Percentiles rank a stretch among this genome's conserved stretches.
phyloP scores from a whole-genome alignment of 2,888 invertebrate species.

The Unio delphinus region DNA sequence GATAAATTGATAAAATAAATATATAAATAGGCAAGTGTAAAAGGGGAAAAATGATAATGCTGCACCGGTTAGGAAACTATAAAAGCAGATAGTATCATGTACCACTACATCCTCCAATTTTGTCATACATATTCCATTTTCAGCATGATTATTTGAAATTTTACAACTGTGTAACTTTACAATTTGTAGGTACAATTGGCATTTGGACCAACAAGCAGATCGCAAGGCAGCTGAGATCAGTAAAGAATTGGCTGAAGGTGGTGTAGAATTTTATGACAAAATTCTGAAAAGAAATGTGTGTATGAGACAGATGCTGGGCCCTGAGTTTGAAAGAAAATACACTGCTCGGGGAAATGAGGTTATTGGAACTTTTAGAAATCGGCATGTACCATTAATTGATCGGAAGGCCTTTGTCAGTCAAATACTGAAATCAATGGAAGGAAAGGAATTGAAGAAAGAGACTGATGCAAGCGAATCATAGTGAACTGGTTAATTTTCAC shows the following conservation, averaged over 20 bases:
- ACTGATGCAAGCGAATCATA: no score
- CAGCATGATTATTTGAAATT: no score
- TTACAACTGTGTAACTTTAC: no score
- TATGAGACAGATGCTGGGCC: slow-evolving; percentile 79
- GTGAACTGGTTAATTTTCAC: no score
- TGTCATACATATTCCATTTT: no score
- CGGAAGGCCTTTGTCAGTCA: slow-evolving; percentile 7
- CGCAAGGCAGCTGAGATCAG: slow-evolving; percentile 77
- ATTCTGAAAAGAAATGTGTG: slow-evolving; percentile 82
- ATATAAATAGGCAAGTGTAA: no score
- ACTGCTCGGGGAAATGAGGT: slow-evolving; percentile 29
- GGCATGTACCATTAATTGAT: slow-evolving; percentile 6
- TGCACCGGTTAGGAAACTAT: no score
- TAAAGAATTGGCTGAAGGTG: slow-evolving; percentile 80
- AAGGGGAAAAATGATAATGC: no score
- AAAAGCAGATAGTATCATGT: no score
- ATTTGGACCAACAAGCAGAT: slow-evolving; percentile 79
- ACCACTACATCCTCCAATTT: no score
- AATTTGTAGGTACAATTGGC: slow-evolving; percentile 73
- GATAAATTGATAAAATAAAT: no score
- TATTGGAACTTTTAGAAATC: slow-evolving; percentile 2
- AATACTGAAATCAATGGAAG: not conserved
- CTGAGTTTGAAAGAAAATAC: slow-evolving; percentile 72
- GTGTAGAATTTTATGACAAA: slow-evolving; percentile 84
- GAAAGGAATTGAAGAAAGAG: no score